Conservation (phyloP, 1,140 invertebrate species). For the Hypothenemus hampei region DNA sequence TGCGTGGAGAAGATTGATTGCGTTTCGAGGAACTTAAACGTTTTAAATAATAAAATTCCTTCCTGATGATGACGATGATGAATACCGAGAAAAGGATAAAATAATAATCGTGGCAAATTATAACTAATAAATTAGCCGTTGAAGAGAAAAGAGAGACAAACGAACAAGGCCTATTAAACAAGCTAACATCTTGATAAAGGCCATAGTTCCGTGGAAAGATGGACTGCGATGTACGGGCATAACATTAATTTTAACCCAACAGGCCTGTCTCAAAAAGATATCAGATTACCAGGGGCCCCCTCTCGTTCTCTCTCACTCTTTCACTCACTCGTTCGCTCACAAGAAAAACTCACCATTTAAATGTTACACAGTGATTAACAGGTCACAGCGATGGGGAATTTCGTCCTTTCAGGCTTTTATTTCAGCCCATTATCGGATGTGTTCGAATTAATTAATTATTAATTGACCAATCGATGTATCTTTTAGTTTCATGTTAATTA, state of each 20-base stretch:
- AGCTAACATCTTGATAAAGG: slow-evolving; percentile 46
- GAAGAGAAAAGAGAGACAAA: slow-evolving; percentile 28
- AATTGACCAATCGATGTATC: slow-evolving; percentile 1
- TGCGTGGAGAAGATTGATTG: too few species aligned
- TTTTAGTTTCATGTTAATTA: slow-evolving; percentile 18
- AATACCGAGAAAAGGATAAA: slow-evolving; percentile 18
- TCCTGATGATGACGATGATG: slow-evolving; percentile 8
- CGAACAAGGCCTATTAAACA: slow-evolving; percentile 43
- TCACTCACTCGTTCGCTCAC: too few species aligned
- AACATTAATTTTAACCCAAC: slow-evolving; percentile 46
- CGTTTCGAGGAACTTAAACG: too few species aligned
- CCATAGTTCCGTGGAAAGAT: slow-evolving; percentile 42
- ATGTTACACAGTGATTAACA: slow-evolving; percentile 30
- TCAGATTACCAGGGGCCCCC: slow-evolving; percentile 42
- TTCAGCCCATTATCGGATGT: not conserved
- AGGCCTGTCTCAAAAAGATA: slow-evolving; percentile 40
- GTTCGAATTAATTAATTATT: slow-evolving; percentile 12
- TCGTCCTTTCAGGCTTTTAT: slow-evolving; percentile 4
- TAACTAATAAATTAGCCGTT: slow-evolving; percentile 24
- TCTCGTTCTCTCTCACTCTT: too few species aligned
- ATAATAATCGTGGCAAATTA: slow-evolving; percentile 25
- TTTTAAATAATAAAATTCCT: too few species aligned
- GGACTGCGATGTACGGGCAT: slow-evolving; percentile 41
- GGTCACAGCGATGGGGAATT: slow-evolving; percentile 11
- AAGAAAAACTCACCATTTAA: slow-evolving; percentile 41